A percentile compares a stretch with the other conserved stretches of the same genome.
These are phyloP conservation scores for Pristiophorus japonicus DNA, from an alignment of 2,113 vertebrate genomes.

Conservation along the genomic window DNA sequence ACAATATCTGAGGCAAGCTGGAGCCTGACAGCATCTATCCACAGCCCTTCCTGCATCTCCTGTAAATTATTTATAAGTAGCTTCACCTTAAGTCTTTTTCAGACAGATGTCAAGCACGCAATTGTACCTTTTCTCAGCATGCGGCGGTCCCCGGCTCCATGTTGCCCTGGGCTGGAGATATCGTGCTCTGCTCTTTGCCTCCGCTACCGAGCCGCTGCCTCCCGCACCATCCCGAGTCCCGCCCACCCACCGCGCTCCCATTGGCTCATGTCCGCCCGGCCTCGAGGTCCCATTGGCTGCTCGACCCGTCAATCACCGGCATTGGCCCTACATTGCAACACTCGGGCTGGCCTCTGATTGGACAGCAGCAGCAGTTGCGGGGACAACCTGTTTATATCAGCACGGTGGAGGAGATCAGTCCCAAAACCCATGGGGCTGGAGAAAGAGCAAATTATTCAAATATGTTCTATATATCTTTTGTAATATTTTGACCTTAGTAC, in stretches of 20 bases:
- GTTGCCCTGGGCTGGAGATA: not conserved
- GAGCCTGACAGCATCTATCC: not conserved
- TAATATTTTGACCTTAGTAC: not conserved
- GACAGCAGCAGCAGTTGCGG: not conserved
- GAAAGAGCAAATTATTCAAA: not conserved
- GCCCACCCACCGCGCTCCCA: not conserved
- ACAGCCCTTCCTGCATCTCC: not conserved
- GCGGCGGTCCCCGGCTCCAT: not conserved
- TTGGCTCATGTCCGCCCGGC: not conserved
- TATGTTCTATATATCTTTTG: not conserved
- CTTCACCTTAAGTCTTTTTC: not conserved
- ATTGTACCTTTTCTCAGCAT: not conserved
- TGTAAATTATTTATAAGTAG: not conserved
- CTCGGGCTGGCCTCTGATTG: not conserved
- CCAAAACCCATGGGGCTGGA: not conserved
- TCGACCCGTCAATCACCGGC: not conserved
- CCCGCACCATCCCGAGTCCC: not conserved
- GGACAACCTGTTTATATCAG: no score
- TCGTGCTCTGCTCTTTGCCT: not conserved
- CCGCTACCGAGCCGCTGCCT: not conserved
- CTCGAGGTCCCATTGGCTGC: not conserved
- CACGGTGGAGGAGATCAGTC: not conserved
- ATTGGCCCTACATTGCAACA: not conserved
- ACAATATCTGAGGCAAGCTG: not conserved
- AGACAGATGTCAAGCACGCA: not conserved